Conservation (phyloP, 1,140 invertebrate genomes). For the Cardiocondyla obscurior region DNA sequence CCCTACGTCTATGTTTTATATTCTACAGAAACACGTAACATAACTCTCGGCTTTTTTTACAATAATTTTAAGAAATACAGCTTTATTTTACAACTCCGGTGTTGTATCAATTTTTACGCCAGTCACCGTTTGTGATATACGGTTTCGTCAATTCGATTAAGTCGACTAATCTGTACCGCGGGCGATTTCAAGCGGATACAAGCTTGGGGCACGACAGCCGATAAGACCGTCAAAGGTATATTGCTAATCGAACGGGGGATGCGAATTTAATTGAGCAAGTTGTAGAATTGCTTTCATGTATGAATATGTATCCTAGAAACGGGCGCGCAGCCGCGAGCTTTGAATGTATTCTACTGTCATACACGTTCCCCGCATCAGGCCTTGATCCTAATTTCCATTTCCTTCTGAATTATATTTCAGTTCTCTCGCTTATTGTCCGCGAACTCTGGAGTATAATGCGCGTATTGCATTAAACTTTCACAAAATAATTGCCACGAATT, state of each 20-base stretch:
- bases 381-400: conserved; percentile 29
- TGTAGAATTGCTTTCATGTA: conserved; percentile 47
- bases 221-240: conserved; percentile 57
- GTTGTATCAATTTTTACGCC: not conserved
- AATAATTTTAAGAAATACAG: not conserved
- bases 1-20: conserved; percentile 5
- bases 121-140: not conserved
- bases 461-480: not conserved
- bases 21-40: not conserved
- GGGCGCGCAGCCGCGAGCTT: too few species aligned
- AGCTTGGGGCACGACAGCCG: not conserved
- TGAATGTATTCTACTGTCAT: conserved; percentile 56
- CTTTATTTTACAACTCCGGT: not conserved
- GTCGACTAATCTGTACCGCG: not conserved
- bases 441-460: not conserved
- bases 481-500: not conserved
- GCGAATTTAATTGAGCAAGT: conserved; percentile 65
- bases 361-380: conserved; percentile 7
- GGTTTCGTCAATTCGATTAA: not conserved
- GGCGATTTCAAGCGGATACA: not conserved
- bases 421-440: not conserved
- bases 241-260: conserved; percentile 58
- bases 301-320: conserved; percentile 60
- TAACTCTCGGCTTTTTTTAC: not conserved
- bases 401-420: not conserved